Evolutionary conservation across 2,888 invertebrate genomes (phyloP).

Genomic region (Biston betularia): DNA sequence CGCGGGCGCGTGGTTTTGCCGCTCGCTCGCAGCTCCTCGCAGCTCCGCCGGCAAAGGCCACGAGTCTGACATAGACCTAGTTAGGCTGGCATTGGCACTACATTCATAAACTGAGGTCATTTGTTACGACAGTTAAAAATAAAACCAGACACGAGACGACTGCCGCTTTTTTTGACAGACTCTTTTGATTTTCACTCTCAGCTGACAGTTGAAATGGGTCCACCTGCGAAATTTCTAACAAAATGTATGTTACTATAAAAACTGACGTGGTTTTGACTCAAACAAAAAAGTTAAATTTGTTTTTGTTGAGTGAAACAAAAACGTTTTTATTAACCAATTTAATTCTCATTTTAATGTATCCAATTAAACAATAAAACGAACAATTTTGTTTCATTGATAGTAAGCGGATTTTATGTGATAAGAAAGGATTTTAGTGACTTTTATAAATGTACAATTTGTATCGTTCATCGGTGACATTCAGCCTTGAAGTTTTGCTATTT

Average conservation of each 20-base stretch:
- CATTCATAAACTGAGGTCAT: slow-evolving; percentile 83
- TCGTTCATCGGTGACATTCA: too few species aligned
- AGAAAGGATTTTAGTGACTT: too few species aligned
- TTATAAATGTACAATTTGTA: too few species aligned
- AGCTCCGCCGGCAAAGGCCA: slow-evolving; percentile 65
- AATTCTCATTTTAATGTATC: background rate
- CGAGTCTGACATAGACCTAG: slow-evolving; percentile 83
- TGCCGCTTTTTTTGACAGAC: slow-evolving; percentile 63
- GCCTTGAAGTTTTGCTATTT: too few species aligned
- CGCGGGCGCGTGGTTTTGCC: slow-evolving; percentile 52
- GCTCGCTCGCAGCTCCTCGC: slow-evolving; percentile 30
- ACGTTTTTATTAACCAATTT: background rate
- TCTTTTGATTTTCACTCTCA: slow-evolving; percentile 45
- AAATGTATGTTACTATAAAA: background rate
- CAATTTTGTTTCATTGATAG: background rate
- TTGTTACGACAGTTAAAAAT: slow-evolving; percentile 78
- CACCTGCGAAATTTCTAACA: slow-evolving; percentile 7
- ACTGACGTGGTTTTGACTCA: background rate
- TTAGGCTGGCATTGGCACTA: slow-evolving; percentile 84
- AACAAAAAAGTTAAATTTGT: too few species aligned
- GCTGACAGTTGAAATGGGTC: slow-evolving; percentile 5
- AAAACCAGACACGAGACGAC: slow-evolving; percentile 61
- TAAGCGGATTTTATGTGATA: background rate
- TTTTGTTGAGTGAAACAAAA: too few species aligned
- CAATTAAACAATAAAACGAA: background rate